These are phyloP conservation scores for Pristis pectinata DNA, from an alignment of 2,797 vertebrate species.

Conservation along the genomic window DNA sequence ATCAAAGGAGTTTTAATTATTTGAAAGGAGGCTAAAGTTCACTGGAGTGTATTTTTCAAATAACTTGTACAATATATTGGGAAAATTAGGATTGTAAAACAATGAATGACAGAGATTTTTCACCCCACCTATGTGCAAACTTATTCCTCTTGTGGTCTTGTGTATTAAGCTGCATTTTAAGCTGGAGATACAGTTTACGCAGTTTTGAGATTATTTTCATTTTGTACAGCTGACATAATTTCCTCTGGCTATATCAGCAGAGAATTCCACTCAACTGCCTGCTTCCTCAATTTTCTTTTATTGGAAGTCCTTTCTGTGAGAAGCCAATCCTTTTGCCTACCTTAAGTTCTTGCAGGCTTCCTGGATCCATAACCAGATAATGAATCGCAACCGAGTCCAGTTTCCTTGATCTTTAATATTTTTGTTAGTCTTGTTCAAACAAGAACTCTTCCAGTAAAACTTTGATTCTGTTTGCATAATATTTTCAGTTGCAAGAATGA, in stretches of 20 bases:
- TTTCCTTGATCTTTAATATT: neutral
- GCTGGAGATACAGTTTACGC: neutral
- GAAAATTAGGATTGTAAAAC: neutral
- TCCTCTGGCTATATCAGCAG: neutral
- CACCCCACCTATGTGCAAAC: no score
- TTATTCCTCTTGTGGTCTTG: neutral
- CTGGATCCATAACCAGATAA: neutral
- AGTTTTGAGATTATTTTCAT: neutral
- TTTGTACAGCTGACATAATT: neutral
- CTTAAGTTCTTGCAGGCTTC: neutral
- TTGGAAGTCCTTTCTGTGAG: neutral
- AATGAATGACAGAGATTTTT: neutral
- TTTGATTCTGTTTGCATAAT: neutral
- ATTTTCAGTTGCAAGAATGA: neutral
- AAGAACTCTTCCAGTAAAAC: neutral
- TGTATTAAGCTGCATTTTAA: neutral
- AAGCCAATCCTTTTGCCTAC: neutral
- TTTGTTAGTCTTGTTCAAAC: neutral
- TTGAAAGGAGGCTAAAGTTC: neutral
- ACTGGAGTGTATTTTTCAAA: neutral
- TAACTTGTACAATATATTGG: neutral
- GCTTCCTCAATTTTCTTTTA: neutral
- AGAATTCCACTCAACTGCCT: neutral
- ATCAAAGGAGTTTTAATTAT: neutral
- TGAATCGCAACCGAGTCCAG: neutral